A percentile compares a stretch with the other conserved stretches of the same genome.
These are phyloP conservation scores for Leucania comma DNA, from an alignment of 2,888 invertebrate species.

Conservation along the genomic window DNA sequence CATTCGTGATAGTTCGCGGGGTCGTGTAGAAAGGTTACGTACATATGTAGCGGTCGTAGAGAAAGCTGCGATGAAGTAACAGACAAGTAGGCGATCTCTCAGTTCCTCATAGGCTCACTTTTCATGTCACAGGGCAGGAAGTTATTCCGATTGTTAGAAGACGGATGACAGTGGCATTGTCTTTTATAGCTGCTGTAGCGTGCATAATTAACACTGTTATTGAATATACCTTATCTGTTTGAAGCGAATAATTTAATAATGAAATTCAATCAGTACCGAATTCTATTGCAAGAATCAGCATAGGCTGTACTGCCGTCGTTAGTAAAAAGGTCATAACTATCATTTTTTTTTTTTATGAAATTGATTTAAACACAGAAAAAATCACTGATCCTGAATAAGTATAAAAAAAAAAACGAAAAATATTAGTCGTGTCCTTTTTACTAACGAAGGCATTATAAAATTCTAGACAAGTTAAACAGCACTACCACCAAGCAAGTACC, in stretches of 20 bases:
- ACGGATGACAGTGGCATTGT: conserved; percentile 56
- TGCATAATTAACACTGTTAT: conserved; percentile 53
- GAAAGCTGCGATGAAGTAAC: conserved; percentile 78
- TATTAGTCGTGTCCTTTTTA: too few species aligned
- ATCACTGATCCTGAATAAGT: too few species aligned
- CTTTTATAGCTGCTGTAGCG: conserved; percentile 50
- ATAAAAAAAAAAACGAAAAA: too few species aligned
- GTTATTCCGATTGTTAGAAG: conserved; percentile 53
- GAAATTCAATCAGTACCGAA: not conserved
- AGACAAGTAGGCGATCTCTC: conserved; percentile 59
- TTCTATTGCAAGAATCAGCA: not conserved
- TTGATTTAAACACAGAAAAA: too few species aligned
- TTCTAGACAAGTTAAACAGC: too few species aligned
- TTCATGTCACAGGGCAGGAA: conserved; percentile 64
- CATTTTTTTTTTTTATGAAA: too few species aligned
- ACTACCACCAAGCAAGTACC: too few species aligned
- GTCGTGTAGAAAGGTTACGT: conserved; percentile 83
- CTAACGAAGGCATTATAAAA: too few species aligned
- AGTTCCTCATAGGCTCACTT: conserved; percentile 69
- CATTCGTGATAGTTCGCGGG: conserved; percentile 79
- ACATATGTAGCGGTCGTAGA: conserved; percentile 65
- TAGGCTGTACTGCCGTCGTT: too few species aligned
- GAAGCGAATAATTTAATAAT: conserved; percentile 43
- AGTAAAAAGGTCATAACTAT: too few species aligned
- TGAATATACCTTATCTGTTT: conserved; percentile 15